Conservation (phyloP, 1,140 invertebrate species). For the Cherax destructor region DNA sequence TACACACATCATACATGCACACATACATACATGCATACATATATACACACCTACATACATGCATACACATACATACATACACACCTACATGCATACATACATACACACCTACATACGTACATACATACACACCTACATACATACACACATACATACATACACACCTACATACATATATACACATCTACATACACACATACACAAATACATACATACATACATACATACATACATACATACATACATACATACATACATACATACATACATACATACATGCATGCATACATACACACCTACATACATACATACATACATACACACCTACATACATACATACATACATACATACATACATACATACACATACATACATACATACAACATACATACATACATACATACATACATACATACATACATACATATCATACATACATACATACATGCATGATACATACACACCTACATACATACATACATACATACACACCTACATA, state of each 20-base stretch:
- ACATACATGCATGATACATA: no score
- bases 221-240: no score
- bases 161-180: constrained; percentile 8
- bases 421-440: no score
- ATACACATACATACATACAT: no score
- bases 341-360: no score
- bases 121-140: constrained; percentile 16
- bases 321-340: no score
- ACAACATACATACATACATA: no score
- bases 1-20: no score
- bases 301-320: background rate
- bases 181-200: background rate
- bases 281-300: background rate
- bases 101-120: constrained; percentile 19
- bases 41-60: constrained; percentile 1
- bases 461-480: no score
- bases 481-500: no score
- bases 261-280: background rate
- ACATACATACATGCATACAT: background rate
- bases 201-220: background rate
- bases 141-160: constrained; percentile 10
- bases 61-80: constrained; percentile 11
- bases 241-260: no score
- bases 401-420: no score
- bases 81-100: constrained; percentile 19